Base-by-base conservation (phyloP, 2,888 invertebrate species). In the Xestia rhomboidea region DNA sequence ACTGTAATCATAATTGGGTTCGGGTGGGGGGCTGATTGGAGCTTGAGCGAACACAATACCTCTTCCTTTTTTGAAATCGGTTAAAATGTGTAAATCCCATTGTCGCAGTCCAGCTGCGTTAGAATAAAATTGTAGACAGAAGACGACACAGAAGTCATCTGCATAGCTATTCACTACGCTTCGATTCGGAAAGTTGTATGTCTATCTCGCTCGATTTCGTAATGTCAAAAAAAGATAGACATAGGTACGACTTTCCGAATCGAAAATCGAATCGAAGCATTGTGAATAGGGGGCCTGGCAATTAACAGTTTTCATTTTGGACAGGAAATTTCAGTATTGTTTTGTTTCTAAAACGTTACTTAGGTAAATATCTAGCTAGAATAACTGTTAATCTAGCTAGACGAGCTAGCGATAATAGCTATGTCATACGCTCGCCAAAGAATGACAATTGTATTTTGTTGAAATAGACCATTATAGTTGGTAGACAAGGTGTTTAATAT, bases 1-100 rank as follows among this genome's bases (percentile, higher is more conserved):
- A 94, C 93, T 92, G 91, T 88, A 87, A 64, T 41, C 64, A 64
- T 64, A 64, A 89, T 88, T 77, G 68, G 66, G 76, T 79, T 84
- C 82, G 87, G 81, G 68, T 38, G 62, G 63, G 63, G 27, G 73
- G 66, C 54, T 60, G 54, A 67, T n/a, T 54, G 44, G 41, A 57
- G 51, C 64, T 54, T 13, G 24, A 21, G 38, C 60, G 27, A 49
- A 41, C 27, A n/a, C 64, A 34, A 11, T 21, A 34, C 21, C 34
- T 34, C 30, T 34, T 5, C 3, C 4, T 18, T 18, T 30, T 21
- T 30, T 57, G 15, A 27, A 57, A 8, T 60, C 30, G 10, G 30
- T 60, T 30, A 18, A 60, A 13, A 54, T 1, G 13, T 54, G 0
- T 1, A 54, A 54, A 38, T 7, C 10, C 0, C 8, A 38, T 49